Evolutionary conservation across 1,140 invertebrate genomes (phyloP).

Genomic region (Euwallacea similis): DNA sequence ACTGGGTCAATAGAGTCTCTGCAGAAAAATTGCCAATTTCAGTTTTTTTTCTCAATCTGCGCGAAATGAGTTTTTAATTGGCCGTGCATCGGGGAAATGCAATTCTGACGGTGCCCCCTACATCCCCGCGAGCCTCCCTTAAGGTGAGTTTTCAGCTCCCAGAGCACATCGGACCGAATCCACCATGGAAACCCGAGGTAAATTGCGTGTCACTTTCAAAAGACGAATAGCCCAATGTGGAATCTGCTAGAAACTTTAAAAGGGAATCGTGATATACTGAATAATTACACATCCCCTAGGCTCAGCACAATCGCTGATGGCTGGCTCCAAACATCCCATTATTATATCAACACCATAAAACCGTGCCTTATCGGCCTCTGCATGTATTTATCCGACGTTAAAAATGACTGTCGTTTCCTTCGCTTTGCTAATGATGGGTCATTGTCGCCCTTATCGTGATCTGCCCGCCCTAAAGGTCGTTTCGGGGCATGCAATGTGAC

Average conservation of each 20-base stretch:
- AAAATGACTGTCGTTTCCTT: conserved; percentile 13
- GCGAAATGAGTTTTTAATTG: conserved; percentile 25
- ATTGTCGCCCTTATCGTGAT: conserved; percentile 15
- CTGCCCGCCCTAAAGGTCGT: conserved; percentile 6
- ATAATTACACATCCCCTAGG: background rate
- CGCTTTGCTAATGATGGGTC: conserved; percentile 16
- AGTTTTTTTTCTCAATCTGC: conserved; percentile 7
- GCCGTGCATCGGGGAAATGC: background rate
- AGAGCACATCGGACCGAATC: background rate
- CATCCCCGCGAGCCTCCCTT: background rate
- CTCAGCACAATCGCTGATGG: background rate
- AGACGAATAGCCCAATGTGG: conserved; percentile 48
- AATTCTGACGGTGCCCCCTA: background rate
- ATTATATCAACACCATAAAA: background rate
- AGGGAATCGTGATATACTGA: conserved; percentile 1
- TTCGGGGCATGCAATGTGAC: conserved; percentile 10
- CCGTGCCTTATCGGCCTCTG: conserved; percentile 1
- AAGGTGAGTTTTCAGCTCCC: conserved; percentile 5
- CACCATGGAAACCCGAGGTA: conserved; percentile 38
- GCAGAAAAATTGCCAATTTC: conserved; percentile 18
- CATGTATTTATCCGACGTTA: conserved; percentile 15
- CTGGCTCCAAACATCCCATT: background rate
- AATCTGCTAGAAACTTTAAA: conserved; percentile 40
- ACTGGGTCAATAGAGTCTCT: conserved; percentile 11
- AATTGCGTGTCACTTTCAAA: conserved; percentile 48